Evolutionary conservation across 2,888 invertebrate species (phyloP), one percentile per base, ranked within the genome.

Genomic region (Parapristionchus giblindavisi): DNA sequence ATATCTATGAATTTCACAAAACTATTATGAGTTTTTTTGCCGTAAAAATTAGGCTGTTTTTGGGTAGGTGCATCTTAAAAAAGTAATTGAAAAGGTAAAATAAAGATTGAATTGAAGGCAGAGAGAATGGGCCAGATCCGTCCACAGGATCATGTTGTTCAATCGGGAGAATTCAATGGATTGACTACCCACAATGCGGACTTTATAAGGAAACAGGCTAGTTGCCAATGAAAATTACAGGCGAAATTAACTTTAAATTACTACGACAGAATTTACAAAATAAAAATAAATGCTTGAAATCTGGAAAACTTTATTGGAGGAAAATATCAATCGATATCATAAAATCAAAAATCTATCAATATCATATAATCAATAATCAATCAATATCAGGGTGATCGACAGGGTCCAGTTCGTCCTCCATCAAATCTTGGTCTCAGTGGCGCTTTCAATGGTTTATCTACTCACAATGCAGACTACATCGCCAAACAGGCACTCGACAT

Each of bases 401-500:
- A 17, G 14, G 63, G 40, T 3, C 63, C 66, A n/a, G 34, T 51
- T 11, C 66, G 66, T 66, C 66, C 66, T 27, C 24, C 29, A 14
- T 66, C 66, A 8, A 51, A 32, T 0, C 48, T 66, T 6, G 66
- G 34, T 11, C 32, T 36, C 27, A 32, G 32, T 6, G 66, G 66
- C 2, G 48, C 32, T 51, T 66, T 66, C 66, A 32, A 17, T 8
- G 66, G 66, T 3, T 24, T 51, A 6, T 24, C 66, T n/a, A 66
- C 66, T 5, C 66, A 66, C 29, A 51, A 48, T 5, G 66, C 51
- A 1, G 66, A 66, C n/a, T 66, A 81, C 68, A 80, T 77, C 54
- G 78, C 75, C 21, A 76, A 76, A 54, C 80, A 81, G 58, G 77
- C 79, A 24, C 78, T 79, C 21, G 77, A 83, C 66, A 79, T 83